Evolutionary conservation across 2,113 vertebrate genomes (phyloP).

Genomic region (Grammomys surdaster): DNA sequence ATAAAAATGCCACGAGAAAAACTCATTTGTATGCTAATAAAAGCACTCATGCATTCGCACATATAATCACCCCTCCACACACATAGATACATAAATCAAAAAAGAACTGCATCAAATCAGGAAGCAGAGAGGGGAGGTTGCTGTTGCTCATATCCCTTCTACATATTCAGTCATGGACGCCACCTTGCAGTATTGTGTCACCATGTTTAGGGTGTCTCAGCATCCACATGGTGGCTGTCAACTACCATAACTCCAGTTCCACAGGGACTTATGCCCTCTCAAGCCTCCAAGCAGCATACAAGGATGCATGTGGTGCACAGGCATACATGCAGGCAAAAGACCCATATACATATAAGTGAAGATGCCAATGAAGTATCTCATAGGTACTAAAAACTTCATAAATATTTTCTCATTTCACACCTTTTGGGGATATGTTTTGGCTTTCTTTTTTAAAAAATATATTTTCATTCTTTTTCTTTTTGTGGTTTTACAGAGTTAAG

Average conservation of each 20-base stretch:
- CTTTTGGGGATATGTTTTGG: neutral
- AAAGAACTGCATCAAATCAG: neutral
- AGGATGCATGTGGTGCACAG: neutral
- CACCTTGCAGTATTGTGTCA: neutral
- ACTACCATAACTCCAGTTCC: neutral
- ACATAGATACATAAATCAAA: neutral
- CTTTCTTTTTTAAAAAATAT: neutral
- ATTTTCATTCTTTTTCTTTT: neutral
- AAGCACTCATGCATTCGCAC: too few species aligned
- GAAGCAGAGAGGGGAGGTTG: neutral
- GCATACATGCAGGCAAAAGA: neutral
- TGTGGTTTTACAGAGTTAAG: neutral
- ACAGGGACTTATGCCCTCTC: neutral
- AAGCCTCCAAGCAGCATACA: neutral
- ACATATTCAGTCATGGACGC: too few species aligned
- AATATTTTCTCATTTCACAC: constrained; percentile 46
- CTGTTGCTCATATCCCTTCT: neutral
- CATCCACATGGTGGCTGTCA: neutral
- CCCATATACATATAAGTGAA: neutral
- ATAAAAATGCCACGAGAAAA: neutral
- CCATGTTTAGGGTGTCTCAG: neutral
- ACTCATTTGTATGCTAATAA: neutral
- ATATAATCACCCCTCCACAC: neutral
- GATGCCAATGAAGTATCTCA: neutral
- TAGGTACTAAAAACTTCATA: neutral